phyloP scores from a whole-genome alignment of 53 echinoderm and acorn worm species.

The Actinopyga echinites region DNA sequence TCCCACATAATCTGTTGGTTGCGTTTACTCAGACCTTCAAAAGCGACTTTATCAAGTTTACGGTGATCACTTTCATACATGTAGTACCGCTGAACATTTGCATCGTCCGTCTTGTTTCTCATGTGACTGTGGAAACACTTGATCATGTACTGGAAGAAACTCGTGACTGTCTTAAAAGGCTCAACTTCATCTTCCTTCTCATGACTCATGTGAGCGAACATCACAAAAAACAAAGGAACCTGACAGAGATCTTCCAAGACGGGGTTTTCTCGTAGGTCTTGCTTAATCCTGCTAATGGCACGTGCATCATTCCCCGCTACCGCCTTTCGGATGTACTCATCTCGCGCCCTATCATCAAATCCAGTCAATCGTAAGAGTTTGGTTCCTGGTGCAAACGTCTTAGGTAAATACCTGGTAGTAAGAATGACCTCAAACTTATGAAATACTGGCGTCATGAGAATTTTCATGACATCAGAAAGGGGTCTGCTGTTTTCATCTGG shows the following conservation, averaged over 20 bases:
- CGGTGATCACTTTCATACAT: not conserved
- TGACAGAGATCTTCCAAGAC: slow-evolving; percentile 1
- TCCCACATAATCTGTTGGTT: not conserved
- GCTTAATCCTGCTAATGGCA: not conserved
- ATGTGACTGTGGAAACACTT: not conserved
- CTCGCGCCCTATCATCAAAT: not conserved
- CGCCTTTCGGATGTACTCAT: not conserved
- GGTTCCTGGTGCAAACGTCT: not conserved
- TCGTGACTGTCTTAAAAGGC: not conserved
- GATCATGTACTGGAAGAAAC: not conserved
- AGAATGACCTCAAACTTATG: too few species aligned
- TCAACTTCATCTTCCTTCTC: not conserved
- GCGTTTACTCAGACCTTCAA: slow-evolving; percentile 1
- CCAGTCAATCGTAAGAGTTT: not conserved
- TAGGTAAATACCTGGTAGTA: too few species aligned
- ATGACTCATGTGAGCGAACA: not conserved
- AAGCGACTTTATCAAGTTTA: not conserved
- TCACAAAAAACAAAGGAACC: not conserved
- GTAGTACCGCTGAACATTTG: not conserved
- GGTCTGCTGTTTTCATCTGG: too few species aligned
- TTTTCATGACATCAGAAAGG: too few species aligned
- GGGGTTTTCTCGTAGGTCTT: not conserved
- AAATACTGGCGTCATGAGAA: too few species aligned
- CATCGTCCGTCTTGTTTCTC: not conserved
- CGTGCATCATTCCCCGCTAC: not conserved